Evolutionary conservation across 1,140 invertebrate species (phyloP), one percentile per base, ranked within the genome.

Genomic region (Pemphigus obesinymphae): DNA sequence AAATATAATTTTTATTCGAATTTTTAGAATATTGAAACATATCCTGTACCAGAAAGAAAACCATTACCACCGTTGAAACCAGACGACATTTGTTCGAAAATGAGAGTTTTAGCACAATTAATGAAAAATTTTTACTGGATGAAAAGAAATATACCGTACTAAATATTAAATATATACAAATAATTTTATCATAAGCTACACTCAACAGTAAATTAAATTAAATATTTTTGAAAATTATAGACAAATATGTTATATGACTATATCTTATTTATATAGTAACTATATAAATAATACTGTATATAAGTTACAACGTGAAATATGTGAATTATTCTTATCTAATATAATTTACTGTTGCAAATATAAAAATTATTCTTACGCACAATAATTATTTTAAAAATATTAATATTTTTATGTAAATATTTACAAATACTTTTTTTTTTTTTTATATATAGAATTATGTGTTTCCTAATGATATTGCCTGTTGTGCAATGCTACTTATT

Each of bases 61-160:
- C 84, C 84, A 40, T 40, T 72, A 40, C 61, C 83, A 31, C 84
- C 84, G n/a, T 43, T 84, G 23, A 83, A 83, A 83, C 76, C 70
- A 43, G 73, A 82, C 26, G 63, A 34, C 17, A 78, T 75, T 26
- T 83, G 84, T 61, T 83, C 82, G 13, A 68, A 63, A 58, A 72
- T 73, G 15, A 82, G 84, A 70, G 78, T 96, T 89, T 90, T 90
- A 63, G 95, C 96, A 45, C 88, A 97, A 11, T 90, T 96, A 48
- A 93, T 94, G 89, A 98, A 98, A 86, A 98, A 97, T 87, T 93
- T 96, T 84, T 90, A 95, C 75, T 92, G 94, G 88, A 92, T 97
- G 89, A 93, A 94, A 89, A 90, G 96, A 85, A 97, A 97, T 87
- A 92, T 95, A 83, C 93, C 93, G 94, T 96, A 88, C 90, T 89